Base-by-base conservation (phyloP, 2,113 vertebrate genomes). In the Tenrec ecaudatus region DNA sequence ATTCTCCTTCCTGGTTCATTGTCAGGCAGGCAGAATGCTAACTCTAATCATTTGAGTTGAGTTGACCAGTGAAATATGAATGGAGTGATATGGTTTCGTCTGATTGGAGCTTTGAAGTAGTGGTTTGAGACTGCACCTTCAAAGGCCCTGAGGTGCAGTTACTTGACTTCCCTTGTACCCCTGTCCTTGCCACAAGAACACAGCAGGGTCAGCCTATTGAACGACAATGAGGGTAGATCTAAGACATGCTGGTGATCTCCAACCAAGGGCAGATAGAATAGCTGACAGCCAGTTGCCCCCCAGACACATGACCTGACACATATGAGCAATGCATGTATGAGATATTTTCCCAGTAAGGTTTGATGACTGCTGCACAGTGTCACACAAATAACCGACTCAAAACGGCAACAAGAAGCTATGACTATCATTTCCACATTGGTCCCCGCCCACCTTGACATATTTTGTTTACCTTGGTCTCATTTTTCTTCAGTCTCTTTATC, bases 391-490 rank as follows among this genome's bases (percentile, higher is more conserved):
- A 64, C 25, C 36, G 11, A 53, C n/a, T 93, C 19, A 8, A 8
- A 40, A 27, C 43, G 7, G 10, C 43, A 82, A 19, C 25, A 82
- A 43, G 15, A 19, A 88, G 92, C 10, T 80, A 80, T 36, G 31
- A 73, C 10, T 88, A 82, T 78, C 5, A 58, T 38, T 88, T 89
- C 36, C 6, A 14, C 0, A 9, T 16, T 27, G 19, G 33, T 86
- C 36, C n/a, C 16, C 31, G 64, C 23, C 2, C 11, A 89, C 38
- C 19, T 12, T 68, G 43, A 88, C 27, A 80, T 43, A 79, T 66
- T 89, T 94, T 91, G 22, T 83, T 92, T 83, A 83, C 62, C 90
- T 88, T 73, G 31, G 3, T 88, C 20, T 58, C 27, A 76, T 15
- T 89, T 89, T 81, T 69, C 40, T 94, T 95, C 7, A 47, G 1